Percentiles rank a stretch among this genome's conserved stretches.
Conservation (phyloP, 2,888 invertebrate species). For the Agonum fuliginosum region DNA sequence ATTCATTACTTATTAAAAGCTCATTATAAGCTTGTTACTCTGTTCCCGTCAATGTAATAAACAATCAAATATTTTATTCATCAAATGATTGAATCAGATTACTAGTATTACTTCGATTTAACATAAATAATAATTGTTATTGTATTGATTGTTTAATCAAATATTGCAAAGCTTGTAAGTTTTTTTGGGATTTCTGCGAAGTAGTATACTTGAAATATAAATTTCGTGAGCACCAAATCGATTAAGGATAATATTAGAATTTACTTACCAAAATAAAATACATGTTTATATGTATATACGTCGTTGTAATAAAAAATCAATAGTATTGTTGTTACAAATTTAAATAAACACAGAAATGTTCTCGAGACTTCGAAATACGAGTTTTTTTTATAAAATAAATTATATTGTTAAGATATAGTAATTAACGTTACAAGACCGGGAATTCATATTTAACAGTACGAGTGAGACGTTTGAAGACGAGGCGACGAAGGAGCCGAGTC, state of each 20-base stretch:
- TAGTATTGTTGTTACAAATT: neutral
- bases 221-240: conserved; percentile 28
- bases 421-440: no score
- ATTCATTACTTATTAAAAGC: neutral
- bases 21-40: neutral
- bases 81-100: neutral
- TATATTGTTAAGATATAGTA: no score
- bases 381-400: neutral
- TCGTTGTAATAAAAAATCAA: conserved; percentile 28
- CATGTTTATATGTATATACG: conserved; percentile 8
- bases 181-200: no score
- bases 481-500: no score
- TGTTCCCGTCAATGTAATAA: neutral
- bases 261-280: conserved; percentile 20
- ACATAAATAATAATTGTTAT: neutral
- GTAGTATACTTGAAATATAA: neutral
- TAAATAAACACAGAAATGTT: conserved; percentile 2
- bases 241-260: conserved; percentile 39
- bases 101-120: neutral
- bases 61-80: neutral
- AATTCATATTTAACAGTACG: no score
- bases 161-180: neutral
- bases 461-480: no score
- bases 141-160: neutral
- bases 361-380: neutral